These are phyloP conservation scores for Pachyseris speciosa DNA, from an alignment of 64 coral and sea anemone species.

Conservation along the genomic window DNA sequence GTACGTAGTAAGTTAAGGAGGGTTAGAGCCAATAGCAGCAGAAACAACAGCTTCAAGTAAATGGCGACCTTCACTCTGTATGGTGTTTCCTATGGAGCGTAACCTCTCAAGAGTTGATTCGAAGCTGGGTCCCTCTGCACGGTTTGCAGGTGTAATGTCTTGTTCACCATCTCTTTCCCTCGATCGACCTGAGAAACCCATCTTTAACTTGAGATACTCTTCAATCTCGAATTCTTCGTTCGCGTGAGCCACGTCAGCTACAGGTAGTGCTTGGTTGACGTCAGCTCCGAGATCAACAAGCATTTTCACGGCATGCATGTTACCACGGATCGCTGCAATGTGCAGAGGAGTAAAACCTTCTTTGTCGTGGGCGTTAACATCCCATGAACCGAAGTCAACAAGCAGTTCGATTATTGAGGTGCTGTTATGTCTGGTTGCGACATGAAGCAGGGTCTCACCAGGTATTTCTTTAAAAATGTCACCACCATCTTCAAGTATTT, in stretches of 20 bases:
- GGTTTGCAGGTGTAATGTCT: neutral
- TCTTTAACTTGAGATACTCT: conserved; percentile 1
- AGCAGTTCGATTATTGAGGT: neutral
- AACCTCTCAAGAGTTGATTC: no score
- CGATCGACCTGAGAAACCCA: neutral
- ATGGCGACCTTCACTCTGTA: no score
- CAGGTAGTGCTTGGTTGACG: neutral
- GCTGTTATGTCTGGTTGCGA: neutral
- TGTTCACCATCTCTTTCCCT: neutral
- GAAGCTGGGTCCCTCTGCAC: no score
- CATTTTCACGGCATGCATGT: conserved; percentile 1
- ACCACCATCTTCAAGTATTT: neutral
- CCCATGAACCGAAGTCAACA: neutral
- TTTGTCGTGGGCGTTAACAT: neutral
- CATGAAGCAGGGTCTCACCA: neutral
- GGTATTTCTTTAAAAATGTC: neutral
- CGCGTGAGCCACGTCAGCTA: neutral
- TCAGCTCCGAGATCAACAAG: neutral
- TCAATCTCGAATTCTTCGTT: conserved; percentile 9
- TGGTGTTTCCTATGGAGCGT: no score
- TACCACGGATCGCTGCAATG: neutral
- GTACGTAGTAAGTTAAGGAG: no score
- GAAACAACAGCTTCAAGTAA: no score
- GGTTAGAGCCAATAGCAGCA: no score
- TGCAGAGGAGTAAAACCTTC: conserved; percentile 8